Evolutionary conservation across 2,888 invertebrate species (phyloP).

Genomic region (Orchesella flavescens): DNA sequence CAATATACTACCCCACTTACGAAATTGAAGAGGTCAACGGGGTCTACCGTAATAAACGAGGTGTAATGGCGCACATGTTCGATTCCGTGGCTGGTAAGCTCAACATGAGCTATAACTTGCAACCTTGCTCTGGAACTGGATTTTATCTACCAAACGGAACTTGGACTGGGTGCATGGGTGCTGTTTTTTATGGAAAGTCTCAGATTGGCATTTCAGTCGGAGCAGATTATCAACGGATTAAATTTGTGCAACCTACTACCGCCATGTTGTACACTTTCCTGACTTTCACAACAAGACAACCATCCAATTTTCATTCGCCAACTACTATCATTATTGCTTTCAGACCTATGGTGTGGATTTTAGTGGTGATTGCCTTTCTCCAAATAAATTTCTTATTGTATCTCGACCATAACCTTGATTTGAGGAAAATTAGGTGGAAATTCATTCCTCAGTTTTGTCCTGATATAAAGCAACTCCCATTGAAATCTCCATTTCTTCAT

Average conservation of each 20-base stretch:
- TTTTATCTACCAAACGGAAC: slow-evolving; percentile 36
- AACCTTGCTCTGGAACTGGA: slow-evolving; percentile 45
- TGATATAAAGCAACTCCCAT: neutral
- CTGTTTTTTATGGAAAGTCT: slow-evolving; percentile 38
- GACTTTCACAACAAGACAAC: slow-evolving; percentile 9
- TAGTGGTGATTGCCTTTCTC: neutral
- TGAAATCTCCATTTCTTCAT: neutral
- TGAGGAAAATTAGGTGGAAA: neutral
- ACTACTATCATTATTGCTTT: slow-evolving; percentile 43
- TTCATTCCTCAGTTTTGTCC: too few species aligned
- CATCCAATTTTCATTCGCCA: slow-evolving; percentile 15
- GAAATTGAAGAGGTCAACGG: slow-evolving; percentile 8
- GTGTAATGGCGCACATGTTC: slow-evolving; percentile 17
- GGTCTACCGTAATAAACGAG: slow-evolving; percentile 17
- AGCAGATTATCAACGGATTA: slow-evolving; percentile 17
- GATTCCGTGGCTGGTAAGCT: slow-evolving; percentile 3
- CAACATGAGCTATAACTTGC: slow-evolving; percentile 25
- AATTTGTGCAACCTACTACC: slow-evolving; percentile 14
- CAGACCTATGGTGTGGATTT: neutral
- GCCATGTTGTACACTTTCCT: neutral
- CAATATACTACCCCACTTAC: neutral
- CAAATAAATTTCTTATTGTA: neutral
- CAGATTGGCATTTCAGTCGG: slow-evolving; percentile 24
- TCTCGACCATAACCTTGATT: neutral
- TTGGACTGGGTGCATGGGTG: slow-evolving; percentile 53